phyloP scores from a whole-genome alignment of 2,888 invertebrate species.

The Augochlorella aurata region DNA sequence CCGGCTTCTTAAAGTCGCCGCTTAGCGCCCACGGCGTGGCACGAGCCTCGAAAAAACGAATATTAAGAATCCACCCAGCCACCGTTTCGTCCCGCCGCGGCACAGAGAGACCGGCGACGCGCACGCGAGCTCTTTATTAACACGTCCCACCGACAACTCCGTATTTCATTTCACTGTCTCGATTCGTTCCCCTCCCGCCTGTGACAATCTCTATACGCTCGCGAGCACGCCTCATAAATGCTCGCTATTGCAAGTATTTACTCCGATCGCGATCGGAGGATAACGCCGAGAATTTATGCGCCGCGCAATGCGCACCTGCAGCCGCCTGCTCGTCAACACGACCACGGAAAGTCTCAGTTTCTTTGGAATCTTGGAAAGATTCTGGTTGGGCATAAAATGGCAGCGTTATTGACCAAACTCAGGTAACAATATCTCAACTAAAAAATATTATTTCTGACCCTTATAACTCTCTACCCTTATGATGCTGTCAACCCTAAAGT shows the following conservation, averaged over 20 bases:
- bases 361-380: too few species aligned
- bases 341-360: not conserved
- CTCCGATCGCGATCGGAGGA: not conserved
- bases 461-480: too few species aligned
- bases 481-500: too few species aligned
- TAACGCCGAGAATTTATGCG: not conserved
- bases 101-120: not conserved
- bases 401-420: too few species aligned
- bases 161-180: constrained; percentile 17
- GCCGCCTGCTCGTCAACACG: not conserved
- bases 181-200: not conserved
- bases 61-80: constrained; percentile 13
- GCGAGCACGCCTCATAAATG: not conserved
- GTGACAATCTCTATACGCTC: not conserved
- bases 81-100: too few species aligned
- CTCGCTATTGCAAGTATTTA: not conserved
- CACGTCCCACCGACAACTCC: constrained; percentile 15
- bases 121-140: constrained; percentile 52
- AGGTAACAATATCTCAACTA: too few species aligned
- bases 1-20: constrained; percentile 29
- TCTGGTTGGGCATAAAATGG: too few species aligned
- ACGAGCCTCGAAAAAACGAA: constrained; percentile 43
- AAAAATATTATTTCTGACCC: too few species aligned
- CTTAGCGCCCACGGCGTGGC: constrained; percentile 40
- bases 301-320: not conserved